Evolutionary conservation across 2,113 vertebrate genomes (phyloP), one percentile per base, ranked within the genome.

Genomic region (Montifringilla adamsi): DNA sequence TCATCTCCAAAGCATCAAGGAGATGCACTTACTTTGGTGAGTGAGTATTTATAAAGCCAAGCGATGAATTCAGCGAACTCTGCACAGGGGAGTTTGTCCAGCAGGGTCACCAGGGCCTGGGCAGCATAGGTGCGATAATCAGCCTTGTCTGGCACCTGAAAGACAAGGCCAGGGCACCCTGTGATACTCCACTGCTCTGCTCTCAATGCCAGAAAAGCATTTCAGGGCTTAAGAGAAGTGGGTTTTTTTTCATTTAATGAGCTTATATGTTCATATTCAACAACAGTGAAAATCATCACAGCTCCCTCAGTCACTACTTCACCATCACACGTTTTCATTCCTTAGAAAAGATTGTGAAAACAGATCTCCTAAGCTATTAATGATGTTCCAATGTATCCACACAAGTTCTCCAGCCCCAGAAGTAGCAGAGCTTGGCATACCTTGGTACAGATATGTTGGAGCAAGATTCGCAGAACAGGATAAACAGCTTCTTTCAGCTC

Each of bases 401-500:
- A 66, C 0, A 11, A 60, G 31, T 13, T 43, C 37, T 33, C 58
- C 66, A 56, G 80, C 73, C 73, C 11, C 21, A 52, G 53, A 28
- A 7, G 66, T 4, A 33, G 41, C 17, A 50, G 31, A 73, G 39
- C 31, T 31, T 11, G 74, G 41, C 84, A 35, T 96, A 99, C 99
- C 99, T 99, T 99, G 83, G 26, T 10, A 50, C 72, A 67, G 52
- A 67, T 41, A 17, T 58, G 60, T 7, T 85, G 70, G 52, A 85
- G 62, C 44, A 85, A 16, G 58, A 35, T 50, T 31, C 16, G 6
- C 31, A 85, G 62, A 35, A 50, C 16, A 17, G 72, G 62, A 26
- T 67, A 85, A 76, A 67, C 21, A 50, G 52, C 44, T 85, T 76
- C 83, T 9, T 85, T 85, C 62, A 50, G 72, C 44, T 85, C 83